Evolutionary conservation across 2,113 vertebrate species (phyloP).

Genomic region (Dipodomys merriami): DNA sequence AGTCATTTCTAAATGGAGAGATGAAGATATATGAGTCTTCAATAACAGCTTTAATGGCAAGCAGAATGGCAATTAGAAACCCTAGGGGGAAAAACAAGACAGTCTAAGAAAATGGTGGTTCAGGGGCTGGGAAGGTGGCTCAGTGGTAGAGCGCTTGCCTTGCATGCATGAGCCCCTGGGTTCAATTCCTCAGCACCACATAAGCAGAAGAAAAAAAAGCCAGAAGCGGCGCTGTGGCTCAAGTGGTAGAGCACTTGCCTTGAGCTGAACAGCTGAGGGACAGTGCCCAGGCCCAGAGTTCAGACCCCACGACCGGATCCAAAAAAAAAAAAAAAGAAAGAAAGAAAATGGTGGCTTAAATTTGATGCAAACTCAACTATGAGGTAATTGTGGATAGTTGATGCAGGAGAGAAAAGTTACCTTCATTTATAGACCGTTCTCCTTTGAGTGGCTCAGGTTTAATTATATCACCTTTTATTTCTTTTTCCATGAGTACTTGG

Average conservation of each 20-base stretch:
- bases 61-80: neutral
- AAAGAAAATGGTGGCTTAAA: neutral
- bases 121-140: no score
- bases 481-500: neutral
- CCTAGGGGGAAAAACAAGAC: neutral
- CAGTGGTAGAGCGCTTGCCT: no score
- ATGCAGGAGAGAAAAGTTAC: neutral
- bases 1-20: neutral
- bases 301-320: no score
- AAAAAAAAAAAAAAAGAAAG: no score
- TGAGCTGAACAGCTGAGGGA: no score
- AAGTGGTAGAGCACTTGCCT: no score
- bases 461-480: conserved; percentile 29
- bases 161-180: no score
- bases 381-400: neutral
- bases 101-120: neutral
- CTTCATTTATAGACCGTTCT: neutral
- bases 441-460: neutral
- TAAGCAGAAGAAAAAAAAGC: no score
- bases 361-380: neutral
- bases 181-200: no score
- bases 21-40: neutral
- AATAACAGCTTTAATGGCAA: neutral
- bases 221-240: no score
- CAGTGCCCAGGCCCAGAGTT: no score